phyloP scores from a whole-genome alignment of 2,797 vertebrate genomes.

The Melopsittacus undulatus region DNA sequence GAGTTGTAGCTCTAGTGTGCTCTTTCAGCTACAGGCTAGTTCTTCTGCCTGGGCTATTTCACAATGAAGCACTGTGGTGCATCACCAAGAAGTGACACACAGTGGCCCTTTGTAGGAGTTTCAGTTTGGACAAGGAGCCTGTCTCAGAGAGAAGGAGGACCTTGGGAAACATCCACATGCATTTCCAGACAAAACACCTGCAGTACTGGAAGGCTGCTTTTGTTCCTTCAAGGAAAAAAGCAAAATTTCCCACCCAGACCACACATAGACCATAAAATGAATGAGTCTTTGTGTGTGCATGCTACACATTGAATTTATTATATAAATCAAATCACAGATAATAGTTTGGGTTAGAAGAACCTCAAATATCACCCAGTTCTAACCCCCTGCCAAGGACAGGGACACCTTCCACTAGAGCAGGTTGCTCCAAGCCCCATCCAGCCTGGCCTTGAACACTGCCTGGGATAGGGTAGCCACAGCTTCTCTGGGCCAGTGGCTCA shows the following conservation, averaged over 20 bases:
- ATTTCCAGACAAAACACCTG: neutral
- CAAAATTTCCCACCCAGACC: neutral
- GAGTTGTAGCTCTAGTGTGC: neutral
- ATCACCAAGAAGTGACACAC: neutral
- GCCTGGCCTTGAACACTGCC: neutral
- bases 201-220: neutral
- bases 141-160: neutral
- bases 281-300: accelerated
- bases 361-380: neutral
- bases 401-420: neutral
- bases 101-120: neutral
- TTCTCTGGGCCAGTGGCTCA: too few relatives aligned
- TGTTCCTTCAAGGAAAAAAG: neutral
- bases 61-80: neutral
- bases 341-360: neutral
- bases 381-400: neutral
- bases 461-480: neutral
- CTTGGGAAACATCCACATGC: neutral
- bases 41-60: neutral
- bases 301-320: neutral
- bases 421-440: neutral
- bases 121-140: neutral
- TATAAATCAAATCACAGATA: neutral
- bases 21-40: neutral
- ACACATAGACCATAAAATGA: neutral